Base-by-base conservation (phyloP, 2,888 invertebrate genomes). In the Sicus ferrugineus region DNA sequence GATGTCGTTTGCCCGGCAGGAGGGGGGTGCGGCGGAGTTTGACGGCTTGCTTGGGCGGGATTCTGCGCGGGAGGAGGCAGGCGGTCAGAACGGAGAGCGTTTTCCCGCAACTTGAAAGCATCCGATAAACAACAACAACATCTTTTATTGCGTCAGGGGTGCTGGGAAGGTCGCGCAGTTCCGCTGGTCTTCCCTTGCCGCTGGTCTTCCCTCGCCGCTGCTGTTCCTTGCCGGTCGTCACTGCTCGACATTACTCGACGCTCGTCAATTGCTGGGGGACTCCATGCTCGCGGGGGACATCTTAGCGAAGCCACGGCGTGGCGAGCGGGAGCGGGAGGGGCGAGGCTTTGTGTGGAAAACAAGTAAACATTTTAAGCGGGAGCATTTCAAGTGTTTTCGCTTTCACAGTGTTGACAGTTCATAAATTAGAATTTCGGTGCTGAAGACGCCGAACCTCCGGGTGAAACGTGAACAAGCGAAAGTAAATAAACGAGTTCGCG, bases 381-480 rank as follows among this genome's bases (percentile, higher is more conserved):
- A 26, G 5, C n/a, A 16, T 52, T 56, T 56, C 23, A 21, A 52
- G 21, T 0, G 34, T 11, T 61, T 31, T 61, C 38, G 19, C 11
- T 56, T 78, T 77, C 76, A 74, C 75, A 78, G 79, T 77, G 78
- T 74, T 78, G 78, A 79, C 79, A 78, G 76, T 78, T 78, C 78
- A 78, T 78, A 79, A 79, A 78, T 78, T 78, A 78, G 79, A 79
- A 78, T 19, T 4, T 46, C n/a, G 48, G 19, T 46, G 26, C 16
- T 42, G 42, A 42, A 9, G 42, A 4, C 2, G 5, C 42, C 2
- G 42, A 42, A n/a, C 42, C 16, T 7, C 16, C n/a, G 14, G 4
- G 5, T 42, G 42, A n/a, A n/a, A 14, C 42, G n/a, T 42, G 14
- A 42, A 42, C n/a, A 42, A 42, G 5, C n/a, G 42, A 42, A 42